Evolutionary conservation across 2,888 invertebrate genomes (phyloP).

Genomic region (Syritta pipiens): DNA sequence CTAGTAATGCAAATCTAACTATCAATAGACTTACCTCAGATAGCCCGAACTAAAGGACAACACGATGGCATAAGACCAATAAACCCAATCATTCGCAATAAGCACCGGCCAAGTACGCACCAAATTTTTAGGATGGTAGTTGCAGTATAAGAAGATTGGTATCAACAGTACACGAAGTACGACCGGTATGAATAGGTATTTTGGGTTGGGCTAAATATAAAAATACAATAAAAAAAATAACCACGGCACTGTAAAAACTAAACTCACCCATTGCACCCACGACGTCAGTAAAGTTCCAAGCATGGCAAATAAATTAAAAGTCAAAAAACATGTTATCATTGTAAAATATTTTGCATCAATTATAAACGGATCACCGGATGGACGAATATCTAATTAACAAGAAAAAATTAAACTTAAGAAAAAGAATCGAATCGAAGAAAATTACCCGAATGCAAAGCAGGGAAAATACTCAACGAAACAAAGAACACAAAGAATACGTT

Average conservation of each 20-base stretch:
- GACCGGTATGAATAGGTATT: constrained; percentile 89
- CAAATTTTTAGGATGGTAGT: constrained; percentile 85
- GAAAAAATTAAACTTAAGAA: constrained; percentile 73
- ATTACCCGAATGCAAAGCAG: constrained; percentile 89
- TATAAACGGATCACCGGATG: constrained; percentile 71
- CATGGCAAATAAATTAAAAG: constrained; percentile 96
- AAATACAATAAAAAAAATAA: constrained; percentile 1
- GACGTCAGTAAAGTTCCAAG: constrained; percentile 93
- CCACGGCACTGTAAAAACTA: no score
- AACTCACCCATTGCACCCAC: constrained; percentile 87
- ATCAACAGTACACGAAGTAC: constrained; percentile 87
- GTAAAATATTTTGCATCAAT: constrained; percentile 83
- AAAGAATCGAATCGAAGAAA: background rate
- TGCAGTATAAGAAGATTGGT: constrained; percentile 94
- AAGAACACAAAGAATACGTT: constrained; percentile 97
- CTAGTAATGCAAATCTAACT: no score
- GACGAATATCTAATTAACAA: constrained; percentile 83
- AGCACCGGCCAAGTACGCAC: constrained; percentile 86
- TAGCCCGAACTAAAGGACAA: constrained; percentile 96
- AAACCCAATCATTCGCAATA: constrained; percentile 89
- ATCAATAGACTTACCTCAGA: constrained; percentile 89
- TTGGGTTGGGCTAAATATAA: constrained; percentile 88
- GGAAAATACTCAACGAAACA: constrained; percentile 93
- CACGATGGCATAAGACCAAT: constrained; percentile 86
- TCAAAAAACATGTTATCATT: constrained; percentile 91